Base-by-base conservation (phyloP, 2,797 vertebrate genomes). In the Chaetodon trifasciatus region DNA sequence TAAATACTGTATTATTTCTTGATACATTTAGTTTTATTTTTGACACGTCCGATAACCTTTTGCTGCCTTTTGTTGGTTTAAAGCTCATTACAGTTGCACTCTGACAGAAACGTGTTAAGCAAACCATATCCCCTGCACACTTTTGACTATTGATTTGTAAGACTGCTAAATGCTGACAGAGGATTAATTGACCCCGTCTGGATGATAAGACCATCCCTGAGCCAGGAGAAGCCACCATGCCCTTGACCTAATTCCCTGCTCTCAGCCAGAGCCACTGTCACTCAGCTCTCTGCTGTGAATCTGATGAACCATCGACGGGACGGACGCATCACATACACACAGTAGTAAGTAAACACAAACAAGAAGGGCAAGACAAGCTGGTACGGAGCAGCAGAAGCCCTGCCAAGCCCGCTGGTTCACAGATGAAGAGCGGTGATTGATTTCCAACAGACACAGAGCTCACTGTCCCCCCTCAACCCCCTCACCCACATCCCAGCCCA, bases 401-500 rank as follows among this genome's bases (percentile, higher is more conserved):
- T 89, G 92, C 91, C 90, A 92, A 88, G 84, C 81, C 86, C 46
- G 81, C 78, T 13, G 86, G 69, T 89, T 82, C 76, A 46, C 88
- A 88, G 81, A 89, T 90, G 89, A 93, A 92, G 90, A 92, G 84
- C 57, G 16, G 75, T 87, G 92, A 94, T 94, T 93, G 93, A 94
- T 94, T 90, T 93, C 86, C 81, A 90, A 85, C 81, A 89, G 85
- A 93, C 92, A 93, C 89, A 86, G 85, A 87, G 87, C 89, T 85
- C 89, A 88, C 89, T 91, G 91, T 90, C 62, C 57, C 85, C 47
- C 69, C 79, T 69, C 79, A 62, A 67, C 55, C 77, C 71, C 76
- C 67, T 80, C 78, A 61, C 66, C 82, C 60, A 42, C 78, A 88
- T 53, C 70, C 69, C 67, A 35, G 64, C 74, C 63, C 72, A 70